phyloP scores from a whole-genome alignment of 2,888 invertebrate genomes.

The Acrobasis repandana region DNA sequence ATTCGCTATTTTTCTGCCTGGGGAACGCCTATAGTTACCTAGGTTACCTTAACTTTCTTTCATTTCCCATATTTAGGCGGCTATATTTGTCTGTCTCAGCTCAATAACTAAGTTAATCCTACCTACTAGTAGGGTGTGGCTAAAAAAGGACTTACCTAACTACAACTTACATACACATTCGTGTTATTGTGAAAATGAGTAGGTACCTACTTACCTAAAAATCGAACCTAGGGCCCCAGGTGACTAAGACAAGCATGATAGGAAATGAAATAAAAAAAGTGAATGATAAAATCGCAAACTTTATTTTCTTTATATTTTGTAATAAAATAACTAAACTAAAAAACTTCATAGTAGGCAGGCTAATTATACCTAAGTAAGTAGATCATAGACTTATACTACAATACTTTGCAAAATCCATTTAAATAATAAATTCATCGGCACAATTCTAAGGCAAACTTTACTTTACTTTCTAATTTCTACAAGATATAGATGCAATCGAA shows the following conservation, averaged over 20 bases:
- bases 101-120: too few relatives aligned
- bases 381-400: constrained; percentile 54
- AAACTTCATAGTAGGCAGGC: constrained; percentile 23
- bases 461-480: neutral
- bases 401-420: constrained; percentile 55
- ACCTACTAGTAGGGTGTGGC: too few relatives aligned
- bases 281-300: constrained; percentile 38
- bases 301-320: constrained; percentile 35
- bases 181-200: too few relatives aligned
- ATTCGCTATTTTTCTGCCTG: too few relatives aligned
- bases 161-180: too few relatives aligned
- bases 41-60: too few relatives aligned
- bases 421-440: constrained; percentile 51
- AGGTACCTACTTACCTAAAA: too few relatives aligned
- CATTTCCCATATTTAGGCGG: too few relatives aligned
- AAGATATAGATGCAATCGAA: neutral
- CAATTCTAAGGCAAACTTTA: constrained; percentile 26
- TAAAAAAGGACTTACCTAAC: too few relatives aligned
- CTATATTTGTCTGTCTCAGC: too few relatives aligned
- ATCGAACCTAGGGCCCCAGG: too few relatives aligned
- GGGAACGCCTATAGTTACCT: too few relatives aligned
- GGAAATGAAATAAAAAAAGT: neutral
- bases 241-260: neutral
- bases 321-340: constrained; percentile 10
- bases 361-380: constrained; percentile 40